Evolutionary conservation across 2,113 vertebrate genomes (phyloP), one percentile per base, ranked within the genome.

Genomic region (Recurvirostra avosetta): DNA sequence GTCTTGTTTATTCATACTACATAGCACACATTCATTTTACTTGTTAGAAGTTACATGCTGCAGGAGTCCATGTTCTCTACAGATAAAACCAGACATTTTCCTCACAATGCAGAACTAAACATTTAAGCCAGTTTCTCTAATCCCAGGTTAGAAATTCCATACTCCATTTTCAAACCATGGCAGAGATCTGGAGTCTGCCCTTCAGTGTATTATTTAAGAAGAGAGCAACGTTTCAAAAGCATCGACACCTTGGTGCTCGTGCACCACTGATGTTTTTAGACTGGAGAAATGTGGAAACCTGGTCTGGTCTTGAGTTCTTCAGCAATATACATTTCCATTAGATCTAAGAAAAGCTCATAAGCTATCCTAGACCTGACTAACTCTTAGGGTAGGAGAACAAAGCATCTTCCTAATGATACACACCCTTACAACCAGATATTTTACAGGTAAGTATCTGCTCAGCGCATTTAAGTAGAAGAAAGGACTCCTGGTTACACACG

Each of bases 191-290:
- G 16, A 88, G 12, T 38, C 8, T 32, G 17, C 63, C 41, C n/a
- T 85, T 62, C 19, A 34, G 45, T 38, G 27, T 47, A 65, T 62
- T 70, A 40, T 36, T 43, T 49, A 78, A 88, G 36, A 72, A 5
- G 17, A 78, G 3, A 56, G 4, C 11, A 58, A 25, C 22, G 25
- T 67, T 41, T 6, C 26, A 88, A 50, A 70, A 59, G n/a, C 43
- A 63, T n/a, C 1, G 1, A 18, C 8, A 72, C 43, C 3, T 8
- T 4, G 3, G n/a, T 22, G 22, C 15, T 74, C 16, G 41, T 30
- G 19, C 19, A 84, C 8, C 26, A 32, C 22, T 40, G 22, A 5
- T 9, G 15, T 62, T 85, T 58, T 67, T 34, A 78, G 29, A 23
- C 7, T 3, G 10, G 15, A 62, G 36, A 80, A 86, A 80, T 9